Evolutionary conservation across 2,113 vertebrate species (phyloP).

Genomic region (Anoura caudifer): DNA sequence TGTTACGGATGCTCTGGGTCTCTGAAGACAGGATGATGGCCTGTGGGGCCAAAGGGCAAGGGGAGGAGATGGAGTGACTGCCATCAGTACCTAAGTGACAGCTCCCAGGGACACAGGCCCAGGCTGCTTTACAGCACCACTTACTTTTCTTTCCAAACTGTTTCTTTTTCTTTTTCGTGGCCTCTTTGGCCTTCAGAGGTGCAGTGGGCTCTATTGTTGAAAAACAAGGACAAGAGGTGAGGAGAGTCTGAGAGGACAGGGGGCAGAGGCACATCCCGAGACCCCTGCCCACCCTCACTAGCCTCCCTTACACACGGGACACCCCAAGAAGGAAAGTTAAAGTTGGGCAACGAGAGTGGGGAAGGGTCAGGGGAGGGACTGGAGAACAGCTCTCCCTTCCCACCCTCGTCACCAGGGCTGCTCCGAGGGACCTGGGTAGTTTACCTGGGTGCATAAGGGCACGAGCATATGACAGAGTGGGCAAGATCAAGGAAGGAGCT

Average conservation of each 20-base stretch:
- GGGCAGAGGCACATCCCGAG: not conserved
- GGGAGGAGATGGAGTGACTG: not conserved
- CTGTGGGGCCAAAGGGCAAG: not conserved
- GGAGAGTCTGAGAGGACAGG: not conserved
- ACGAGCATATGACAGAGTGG: slow-evolving; percentile 15
- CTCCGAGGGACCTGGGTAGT: not conserved
- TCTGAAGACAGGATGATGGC: not conserved
- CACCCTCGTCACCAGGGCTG: not conserved
- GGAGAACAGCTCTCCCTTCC: not conserved
- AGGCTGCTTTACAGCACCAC: slow-evolving; percentile 51
- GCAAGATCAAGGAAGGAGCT: slow-evolving; percentile 26
- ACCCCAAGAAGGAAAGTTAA: slow-evolving; percentile 14
- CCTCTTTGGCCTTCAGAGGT: slow-evolving; percentile 81
- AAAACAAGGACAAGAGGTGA: slow-evolving; percentile 70
- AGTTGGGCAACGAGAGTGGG: not conserved
- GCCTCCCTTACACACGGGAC: not conserved
- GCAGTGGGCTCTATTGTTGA: slow-evolving; percentile 80
- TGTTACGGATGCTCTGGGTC: not conserved
- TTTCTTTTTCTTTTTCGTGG: slow-evolving; percentile 86
- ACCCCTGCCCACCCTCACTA: not conserved
- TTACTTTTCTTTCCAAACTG: slow-evolving; percentile 89
- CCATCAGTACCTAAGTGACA: rapidly evolving
- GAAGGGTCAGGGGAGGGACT: not conserved
- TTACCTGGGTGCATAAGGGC: slow-evolving; percentile 28
- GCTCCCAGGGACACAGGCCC: not conserved